Evolutionary conservation across 2,797 vertebrate genomes (phyloP), one percentile per base, ranked within the genome.

Genomic region (Geotrypetes seraphini): DNA sequence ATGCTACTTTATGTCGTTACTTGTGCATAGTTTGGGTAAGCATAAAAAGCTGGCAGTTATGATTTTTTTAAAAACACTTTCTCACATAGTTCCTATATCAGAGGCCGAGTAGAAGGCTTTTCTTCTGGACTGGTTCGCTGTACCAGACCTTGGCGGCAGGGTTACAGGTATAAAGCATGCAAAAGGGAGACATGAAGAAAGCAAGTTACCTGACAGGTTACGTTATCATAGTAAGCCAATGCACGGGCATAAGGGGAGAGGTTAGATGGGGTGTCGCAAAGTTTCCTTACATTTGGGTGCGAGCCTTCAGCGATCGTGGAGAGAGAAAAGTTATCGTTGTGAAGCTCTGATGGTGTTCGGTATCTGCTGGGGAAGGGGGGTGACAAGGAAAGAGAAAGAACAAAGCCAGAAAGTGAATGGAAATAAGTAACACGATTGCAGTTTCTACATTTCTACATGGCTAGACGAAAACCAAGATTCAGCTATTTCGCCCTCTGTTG

Each of bases 301-400:
- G 95, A 98, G 84, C 92, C 94, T 84, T 96, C 93, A 53, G 95
- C 95, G 80, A 97, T 96, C 77, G 95, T 98, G 76, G 95, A 98
- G 57, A 98, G 87, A 61, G 95, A 98, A 83, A 98, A 98, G 89
- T 98, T 97, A 83, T 98, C 94, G 36, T 97, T 97, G 90, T 96
- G 94, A 61, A 93, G 89, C 81, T 97, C 94, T 39, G 91, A 94
- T 11, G 92, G 85, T 42, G 89, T 89, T 70, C 89, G 88, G 85
- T 92, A 94, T 85, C 93, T 96, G 90, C 81, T 79, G 63, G 61
- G 59, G 58, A 64, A 58, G 25, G 53, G 50, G 37, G 27, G 34
- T 34, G 40, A 29, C 17, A 38, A 27, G 15, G 47, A 23, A 51
- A 33, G 49, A 50, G 8, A 28, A 15, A 12, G 27, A 18, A 20